phyloP scores from a whole-genome alignment of 2,888 invertebrate species.

The Drosophila nr. medialis region DNA sequence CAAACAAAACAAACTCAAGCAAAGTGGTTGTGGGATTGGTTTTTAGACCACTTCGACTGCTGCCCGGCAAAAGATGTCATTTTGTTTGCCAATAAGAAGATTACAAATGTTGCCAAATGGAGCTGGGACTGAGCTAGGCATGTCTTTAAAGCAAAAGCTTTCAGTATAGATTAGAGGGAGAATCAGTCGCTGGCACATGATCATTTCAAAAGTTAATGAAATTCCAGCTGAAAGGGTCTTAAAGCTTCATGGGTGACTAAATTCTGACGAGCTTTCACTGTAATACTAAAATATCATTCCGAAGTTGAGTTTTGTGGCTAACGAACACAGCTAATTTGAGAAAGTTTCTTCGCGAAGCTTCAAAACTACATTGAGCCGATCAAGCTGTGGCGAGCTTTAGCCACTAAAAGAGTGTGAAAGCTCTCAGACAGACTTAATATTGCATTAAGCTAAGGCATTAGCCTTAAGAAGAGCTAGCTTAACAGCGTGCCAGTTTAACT shows the following conservation, averaged over 20 bases:
- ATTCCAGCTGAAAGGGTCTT: background rate
- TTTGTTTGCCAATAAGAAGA: constrained; percentile 62
- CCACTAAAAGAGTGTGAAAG: too few species aligned
- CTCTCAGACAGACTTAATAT: background rate
- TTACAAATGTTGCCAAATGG: constrained; percentile 46
- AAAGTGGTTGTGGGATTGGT: constrained; percentile 23
- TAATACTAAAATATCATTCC: too few species aligned
- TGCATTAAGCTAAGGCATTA: background rate
- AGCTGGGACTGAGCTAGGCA: background rate
- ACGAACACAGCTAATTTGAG: background rate
- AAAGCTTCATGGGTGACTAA: background rate
- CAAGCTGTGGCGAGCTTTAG: background rate
- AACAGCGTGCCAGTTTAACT: background rate
- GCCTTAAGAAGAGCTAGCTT: background rate
- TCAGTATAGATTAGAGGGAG: background rate
- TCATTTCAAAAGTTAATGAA: background rate
- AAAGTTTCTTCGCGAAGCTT: background rate
- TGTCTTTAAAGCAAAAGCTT: background rate
- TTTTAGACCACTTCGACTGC: constrained; percentile 34
- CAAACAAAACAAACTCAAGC: constrained; percentile 68
- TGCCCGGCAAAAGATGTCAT: constrained; percentile 50
- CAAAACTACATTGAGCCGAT: background rate
- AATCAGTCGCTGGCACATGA: background rate
- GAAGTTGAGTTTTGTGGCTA: too few species aligned
- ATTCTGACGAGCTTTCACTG: background rate